These are phyloP conservation scores for Gobio occitaniae DNA, from an alignment of 2,797 vertebrate species.

Conservation along the genomic window DNA sequence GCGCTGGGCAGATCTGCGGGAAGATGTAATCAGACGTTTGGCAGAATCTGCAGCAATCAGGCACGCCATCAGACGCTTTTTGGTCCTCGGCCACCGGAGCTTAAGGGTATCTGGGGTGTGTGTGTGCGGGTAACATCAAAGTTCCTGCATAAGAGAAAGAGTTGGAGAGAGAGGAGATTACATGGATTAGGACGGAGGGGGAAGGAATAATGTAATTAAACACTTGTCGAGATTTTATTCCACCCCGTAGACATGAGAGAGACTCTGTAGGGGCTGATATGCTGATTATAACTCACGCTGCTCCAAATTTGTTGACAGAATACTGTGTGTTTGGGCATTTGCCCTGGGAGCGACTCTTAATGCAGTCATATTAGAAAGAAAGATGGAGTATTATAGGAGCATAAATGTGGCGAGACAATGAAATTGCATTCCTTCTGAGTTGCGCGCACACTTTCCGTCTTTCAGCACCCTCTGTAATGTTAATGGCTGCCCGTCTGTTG, in stretches of 20 bases:
- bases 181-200: conserved; percentile 41
- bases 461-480: conserved; percentile 16
- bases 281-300: conserved; percentile 26
- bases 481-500: conserved; percentile 61
- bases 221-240: conserved; percentile 44
- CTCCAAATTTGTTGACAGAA: conserved; percentile 42
- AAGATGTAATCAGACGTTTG: conserved; percentile 42
- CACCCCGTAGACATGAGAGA: conserved; percentile 35
- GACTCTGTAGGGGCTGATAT: conserved; percentile 31
- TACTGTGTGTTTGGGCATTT: conserved; percentile 25
- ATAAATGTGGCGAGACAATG: conserved; percentile 24
- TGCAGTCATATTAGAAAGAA: conserved; percentile 25
- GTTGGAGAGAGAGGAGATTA: conserved; percentile 38
- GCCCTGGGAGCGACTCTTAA: conserved; percentile 8
- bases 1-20: conserved; percentile 27
- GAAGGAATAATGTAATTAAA: conserved; percentile 54
- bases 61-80: conserved; percentile 49
- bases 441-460: conserved; percentile 33
- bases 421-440: conserved; percentile 1
- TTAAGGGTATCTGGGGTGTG: conserved; percentile 50
- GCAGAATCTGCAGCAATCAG: conserved; percentile 48
- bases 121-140: conserved; percentile 49
- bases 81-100: conserved; percentile 43
- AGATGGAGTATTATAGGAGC: conserved; percentile 1
- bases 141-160: conserved; percentile 48